phyloP scores from a whole-genome alignment of 2,113 vertebrate species.

The Oenanthe melanoleuca region DNA sequence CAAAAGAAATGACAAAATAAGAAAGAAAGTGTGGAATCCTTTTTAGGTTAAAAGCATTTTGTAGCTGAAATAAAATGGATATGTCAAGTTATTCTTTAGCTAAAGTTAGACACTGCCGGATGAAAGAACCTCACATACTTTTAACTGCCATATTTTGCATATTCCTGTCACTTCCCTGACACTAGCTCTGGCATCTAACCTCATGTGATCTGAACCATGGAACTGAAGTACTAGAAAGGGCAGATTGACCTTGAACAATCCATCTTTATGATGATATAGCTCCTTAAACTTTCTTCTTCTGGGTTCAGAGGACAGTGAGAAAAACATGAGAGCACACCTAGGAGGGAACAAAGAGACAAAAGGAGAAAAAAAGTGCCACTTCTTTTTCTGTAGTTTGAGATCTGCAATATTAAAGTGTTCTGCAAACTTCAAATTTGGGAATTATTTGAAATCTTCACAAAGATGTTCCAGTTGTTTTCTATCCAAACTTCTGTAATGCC shows the following conservation, averaged over 20 bases:
- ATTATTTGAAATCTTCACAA: background rate
- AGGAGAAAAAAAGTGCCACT: background rate
- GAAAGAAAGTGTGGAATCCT: background rate
- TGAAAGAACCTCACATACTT: background rate
- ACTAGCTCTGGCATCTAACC: background rate
- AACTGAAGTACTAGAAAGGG: background rate
- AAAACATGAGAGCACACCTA: background rate
- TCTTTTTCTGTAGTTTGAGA: background rate
- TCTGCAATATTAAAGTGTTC: background rate
- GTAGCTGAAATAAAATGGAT: background rate
- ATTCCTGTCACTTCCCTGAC: background rate
- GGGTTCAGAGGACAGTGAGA: background rate
- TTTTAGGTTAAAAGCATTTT: background rate
- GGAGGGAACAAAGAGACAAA: background rate
- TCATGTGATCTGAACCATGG: background rate
- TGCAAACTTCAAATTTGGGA: background rate
- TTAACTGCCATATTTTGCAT: background rate
- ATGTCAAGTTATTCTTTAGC: background rate
- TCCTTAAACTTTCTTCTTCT: background rate
- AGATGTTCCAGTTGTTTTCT: background rate
- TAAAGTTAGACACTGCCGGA: background rate
- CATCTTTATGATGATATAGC: background rate
- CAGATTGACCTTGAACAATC: background rate
- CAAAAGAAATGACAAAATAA: background rate
- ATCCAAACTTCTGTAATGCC: fast-evolving